phyloP scores from a whole-genome alignment of 2,888 invertebrate genomes.

The Cheilosia vulpina region DNA sequence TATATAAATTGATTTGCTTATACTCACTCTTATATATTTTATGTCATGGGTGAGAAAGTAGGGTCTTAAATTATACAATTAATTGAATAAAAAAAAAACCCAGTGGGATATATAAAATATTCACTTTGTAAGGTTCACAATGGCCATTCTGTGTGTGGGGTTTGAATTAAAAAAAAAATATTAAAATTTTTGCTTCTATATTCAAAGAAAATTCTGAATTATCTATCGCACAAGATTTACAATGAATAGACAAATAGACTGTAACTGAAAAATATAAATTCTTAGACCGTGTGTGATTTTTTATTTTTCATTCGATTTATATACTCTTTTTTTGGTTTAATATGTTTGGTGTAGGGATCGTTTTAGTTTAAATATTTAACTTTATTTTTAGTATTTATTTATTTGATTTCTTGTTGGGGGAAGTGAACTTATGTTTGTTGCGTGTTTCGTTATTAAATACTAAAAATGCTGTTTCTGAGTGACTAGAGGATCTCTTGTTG shows the following conservation, averaged over 20 bases:
- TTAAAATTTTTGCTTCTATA: constrained; percentile 58
- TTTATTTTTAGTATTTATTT: constrained; percentile 72
- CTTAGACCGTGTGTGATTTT: constrained; percentile 74
- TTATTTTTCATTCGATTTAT: constrained; percentile 69
- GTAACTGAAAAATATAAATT: constrained; percentile 82
- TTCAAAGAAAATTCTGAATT: constrained; percentile 82
- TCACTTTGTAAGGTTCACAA: constrained; percentile 62
- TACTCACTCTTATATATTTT: constrained; percentile 60
- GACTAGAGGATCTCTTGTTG: constrained; percentile 72
- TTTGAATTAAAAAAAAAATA: constrained; percentile 76
- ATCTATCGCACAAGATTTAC: constrained; percentile 84
- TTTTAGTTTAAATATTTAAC: constrained; percentile 64
- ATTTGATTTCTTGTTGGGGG: constrained; percentile 23
- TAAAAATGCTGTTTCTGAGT: constrained; percentile 71
- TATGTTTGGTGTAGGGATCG: constrained; percentile 69
- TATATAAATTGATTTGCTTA: constrained; percentile 26
- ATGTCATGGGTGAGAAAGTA: constrained; percentile 2
- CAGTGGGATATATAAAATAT: constrained; percentile 1
- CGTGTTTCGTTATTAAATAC: constrained; percentile 67
- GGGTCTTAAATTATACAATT: neutral
- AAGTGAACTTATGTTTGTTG: constrained; percentile 37
- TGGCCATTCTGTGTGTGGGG: constrained; percentile 43
- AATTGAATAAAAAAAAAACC: neutral
- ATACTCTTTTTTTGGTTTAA: constrained; percentile 57
- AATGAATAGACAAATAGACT: constrained; percentile 84